Conservation (phyloP, 2,888 invertebrate genomes). For the Eurytoma californica region DNA sequence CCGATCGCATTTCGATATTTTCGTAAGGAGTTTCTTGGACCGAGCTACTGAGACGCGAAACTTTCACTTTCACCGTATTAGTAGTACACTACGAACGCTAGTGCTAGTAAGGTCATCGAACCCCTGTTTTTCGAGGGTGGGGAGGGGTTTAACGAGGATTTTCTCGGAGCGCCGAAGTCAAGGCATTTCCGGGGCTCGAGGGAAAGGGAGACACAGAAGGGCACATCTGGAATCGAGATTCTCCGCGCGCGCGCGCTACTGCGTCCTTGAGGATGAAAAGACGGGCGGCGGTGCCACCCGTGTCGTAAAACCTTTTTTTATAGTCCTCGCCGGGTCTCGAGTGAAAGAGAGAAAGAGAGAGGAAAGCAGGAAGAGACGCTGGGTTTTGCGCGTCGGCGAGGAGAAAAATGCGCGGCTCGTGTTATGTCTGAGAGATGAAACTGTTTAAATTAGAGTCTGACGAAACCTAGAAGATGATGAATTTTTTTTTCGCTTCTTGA, state of each 20-base stretch:
- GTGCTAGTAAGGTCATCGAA: slow-evolving; percentile 43
- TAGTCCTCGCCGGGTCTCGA: not conserved
- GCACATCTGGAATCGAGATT: slow-evolving; percentile 49
- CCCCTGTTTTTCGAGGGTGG: slow-evolving; percentile 25
- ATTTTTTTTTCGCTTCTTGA: too few relatives aligned
- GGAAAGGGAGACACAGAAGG: not conserved
- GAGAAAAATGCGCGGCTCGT: slow-evolving; percentile 22
- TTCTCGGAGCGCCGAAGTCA: slow-evolving; percentile 23
- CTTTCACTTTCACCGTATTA: slow-evolving; percentile 46
- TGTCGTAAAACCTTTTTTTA: slow-evolving; percentile 55
- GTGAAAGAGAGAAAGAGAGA: slow-evolving; percentile 14
- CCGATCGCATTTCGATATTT: slow-evolving; percentile 27
- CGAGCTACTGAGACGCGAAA: slow-evolving; percentile 13
- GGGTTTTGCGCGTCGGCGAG: not conserved
- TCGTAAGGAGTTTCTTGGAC: not conserved
- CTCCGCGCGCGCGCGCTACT: not conserved
- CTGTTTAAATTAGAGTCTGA: slow-evolving; percentile 15
- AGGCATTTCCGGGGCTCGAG: slow-evolving; percentile 38
- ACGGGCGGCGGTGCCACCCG: slow-evolving; percentile 20
- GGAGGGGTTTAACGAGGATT: slow-evolving; percentile 11
- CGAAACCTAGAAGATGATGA: not conserved
- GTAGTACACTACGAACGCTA: not conserved
- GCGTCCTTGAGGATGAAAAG: slow-evolving; percentile 53
- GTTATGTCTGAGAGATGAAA: not conserved
- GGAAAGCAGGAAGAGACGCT: not conserved